Evolutionary conservation across 2,888 invertebrate species (phyloP).

Genomic region (Molanna angustata): DNA sequence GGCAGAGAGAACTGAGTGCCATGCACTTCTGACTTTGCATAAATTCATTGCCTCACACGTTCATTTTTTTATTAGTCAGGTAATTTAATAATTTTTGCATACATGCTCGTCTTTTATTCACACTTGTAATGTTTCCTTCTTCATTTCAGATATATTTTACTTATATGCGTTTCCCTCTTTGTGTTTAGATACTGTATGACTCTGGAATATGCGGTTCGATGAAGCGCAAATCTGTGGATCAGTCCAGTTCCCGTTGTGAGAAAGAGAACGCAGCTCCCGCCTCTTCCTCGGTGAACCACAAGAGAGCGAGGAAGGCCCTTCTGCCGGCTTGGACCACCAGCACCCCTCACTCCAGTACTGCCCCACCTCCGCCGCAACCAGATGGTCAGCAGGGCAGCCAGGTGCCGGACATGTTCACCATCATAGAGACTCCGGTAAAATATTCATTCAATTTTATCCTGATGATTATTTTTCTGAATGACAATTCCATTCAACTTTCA

Average conservation of each 20-base stretch:
- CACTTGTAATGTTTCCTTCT: background rate
- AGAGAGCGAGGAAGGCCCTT: slow-evolving; percentile 78
- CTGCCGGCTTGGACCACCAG: slow-evolving; percentile 66
- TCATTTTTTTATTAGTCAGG: no score
- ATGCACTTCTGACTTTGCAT: no score
- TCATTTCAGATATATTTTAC: background rate
- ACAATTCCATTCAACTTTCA: no score
- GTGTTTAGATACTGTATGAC: slow-evolving; percentile 38
- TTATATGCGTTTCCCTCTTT: no score
- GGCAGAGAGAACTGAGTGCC: no score
- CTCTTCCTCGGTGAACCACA: slow-evolving; percentile 40
- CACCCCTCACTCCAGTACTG: slow-evolving; percentile 42
- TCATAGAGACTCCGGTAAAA: slow-evolving; percentile 71
- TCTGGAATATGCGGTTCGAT: slow-evolving; percentile 48
- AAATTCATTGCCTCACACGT: no score
- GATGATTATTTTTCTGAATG: no score
- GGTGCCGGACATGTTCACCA: slow-evolving; percentile 65
- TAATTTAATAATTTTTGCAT: no score
- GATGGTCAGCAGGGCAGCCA: background rate
- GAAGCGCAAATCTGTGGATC: slow-evolving; percentile 38
- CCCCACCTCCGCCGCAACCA: slow-evolving; percentile 16
- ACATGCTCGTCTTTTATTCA: no score
- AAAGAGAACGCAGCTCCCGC: slow-evolving; percentile 68
- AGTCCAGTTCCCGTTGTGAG: slow-evolving; percentile 39
- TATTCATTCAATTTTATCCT: background rate